Conservation (phyloP, 2,113 vertebrate genomes). For the Garra rufa region DNA sequence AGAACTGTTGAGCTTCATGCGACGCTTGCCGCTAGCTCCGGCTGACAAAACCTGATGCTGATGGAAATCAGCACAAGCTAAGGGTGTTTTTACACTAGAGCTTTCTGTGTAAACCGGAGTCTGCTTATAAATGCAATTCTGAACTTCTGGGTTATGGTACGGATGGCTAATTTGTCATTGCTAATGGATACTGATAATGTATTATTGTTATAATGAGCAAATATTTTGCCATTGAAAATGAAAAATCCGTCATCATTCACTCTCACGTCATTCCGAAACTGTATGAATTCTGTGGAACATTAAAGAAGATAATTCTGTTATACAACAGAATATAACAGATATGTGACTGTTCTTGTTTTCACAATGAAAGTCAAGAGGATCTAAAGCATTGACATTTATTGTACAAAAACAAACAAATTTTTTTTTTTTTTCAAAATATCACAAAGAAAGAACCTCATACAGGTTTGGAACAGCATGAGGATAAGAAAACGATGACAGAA, state of each 20-base stretch:
- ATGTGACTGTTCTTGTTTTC: neutral
- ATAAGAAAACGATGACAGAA: neutral
- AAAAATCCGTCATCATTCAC: neutral
- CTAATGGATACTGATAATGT: neutral
- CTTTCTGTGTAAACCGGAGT: neutral
- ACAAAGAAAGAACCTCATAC: neutral
- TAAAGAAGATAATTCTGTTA: neutral
- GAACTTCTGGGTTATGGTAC: neutral
- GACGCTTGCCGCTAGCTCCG: neutral
- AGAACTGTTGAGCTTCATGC: constrained; percentile 31
- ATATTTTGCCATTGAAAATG: neutral
- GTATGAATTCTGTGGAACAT: neutral
- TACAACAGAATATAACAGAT: no score
- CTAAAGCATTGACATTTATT: neutral
- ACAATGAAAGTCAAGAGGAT: neutral
- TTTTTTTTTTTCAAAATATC: neutral
- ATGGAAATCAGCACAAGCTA: constrained; percentile 17
- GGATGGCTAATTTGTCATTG: neutral
- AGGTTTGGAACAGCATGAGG: neutral
- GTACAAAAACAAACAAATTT: neutral
- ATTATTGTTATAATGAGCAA: neutral
- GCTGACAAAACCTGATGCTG: neutral
- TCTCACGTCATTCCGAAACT: neutral
- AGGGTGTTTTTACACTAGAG: constrained; percentile 21
- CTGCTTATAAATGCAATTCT: neutral